These are phyloP conservation scores for Aphidius ervi DNA, from an alignment of 1,140 invertebrate species.

Conservation along the genomic window DNA sequence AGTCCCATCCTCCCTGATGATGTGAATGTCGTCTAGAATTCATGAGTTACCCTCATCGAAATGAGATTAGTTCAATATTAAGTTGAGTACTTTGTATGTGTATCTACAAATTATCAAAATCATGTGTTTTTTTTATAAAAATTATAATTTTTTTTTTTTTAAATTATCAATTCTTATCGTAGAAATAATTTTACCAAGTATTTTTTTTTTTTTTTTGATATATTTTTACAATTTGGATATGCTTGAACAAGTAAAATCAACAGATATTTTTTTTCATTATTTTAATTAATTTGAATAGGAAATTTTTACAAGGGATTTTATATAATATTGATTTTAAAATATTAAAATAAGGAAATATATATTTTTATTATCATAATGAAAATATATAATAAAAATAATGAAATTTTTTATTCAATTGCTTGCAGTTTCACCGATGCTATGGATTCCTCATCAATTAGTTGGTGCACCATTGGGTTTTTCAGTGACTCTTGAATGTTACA, in stretches of 20 bases:
- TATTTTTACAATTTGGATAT: conserved; percentile 26
- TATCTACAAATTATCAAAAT: neutral
- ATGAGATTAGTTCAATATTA: conserved; percentile 33
- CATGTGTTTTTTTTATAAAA: neutral
- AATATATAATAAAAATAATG: too few relatives aligned
- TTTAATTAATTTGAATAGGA: too few relatives aligned
- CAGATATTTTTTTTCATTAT: too few relatives aligned
- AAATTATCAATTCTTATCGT: neutral
- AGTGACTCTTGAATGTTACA: conserved; percentile 82
- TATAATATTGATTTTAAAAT: too few relatives aligned
- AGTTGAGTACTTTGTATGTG: conserved; percentile 9
- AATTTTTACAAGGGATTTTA: too few relatives aligned
- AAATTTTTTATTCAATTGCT: conserved; percentile 30
- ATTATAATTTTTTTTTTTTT: neutral
- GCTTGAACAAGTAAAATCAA: too few relatives aligned
- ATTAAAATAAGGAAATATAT: too few relatives aligned
- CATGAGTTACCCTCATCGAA: conserved; percentile 29
- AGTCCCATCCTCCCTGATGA: conserved; percentile 21
- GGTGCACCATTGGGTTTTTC: conserved; percentile 75
- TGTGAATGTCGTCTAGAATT: conserved; percentile 23
- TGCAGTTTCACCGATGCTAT: conserved; percentile 84
- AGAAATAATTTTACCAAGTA: neutral
- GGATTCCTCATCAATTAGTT: conserved; percentile 86
- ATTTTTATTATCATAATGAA: too few relatives aligned
- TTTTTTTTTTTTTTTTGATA: conserved; percentile 20